Conservation (phyloP, 2,888 invertebrate species). For the Eueremaeus valkanovi region DNA sequence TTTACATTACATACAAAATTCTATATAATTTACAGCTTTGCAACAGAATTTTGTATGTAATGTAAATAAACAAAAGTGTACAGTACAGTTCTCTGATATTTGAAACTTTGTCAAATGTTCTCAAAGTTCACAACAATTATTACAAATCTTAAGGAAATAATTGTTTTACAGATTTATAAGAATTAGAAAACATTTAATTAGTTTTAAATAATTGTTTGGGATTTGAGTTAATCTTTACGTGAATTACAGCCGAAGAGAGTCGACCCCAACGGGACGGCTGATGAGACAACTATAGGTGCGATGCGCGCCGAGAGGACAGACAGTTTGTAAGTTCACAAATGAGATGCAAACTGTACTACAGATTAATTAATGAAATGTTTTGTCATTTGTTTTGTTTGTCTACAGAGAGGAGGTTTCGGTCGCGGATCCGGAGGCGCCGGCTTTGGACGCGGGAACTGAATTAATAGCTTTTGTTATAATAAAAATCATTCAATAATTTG, state of each 20-base stretch:
- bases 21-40: no score
- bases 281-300: constrained; percentile 37
- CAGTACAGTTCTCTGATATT: no score
- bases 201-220: not conserved
- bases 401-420: constrained; percentile 26
- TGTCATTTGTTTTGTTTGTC: not conserved
- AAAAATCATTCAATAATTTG: no score
- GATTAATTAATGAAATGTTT: not conserved
- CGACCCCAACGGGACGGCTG: constrained; percentile 32
- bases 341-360: not conserved
- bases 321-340: constrained; percentile 11
- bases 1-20: no score
- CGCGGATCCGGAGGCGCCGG: constrained; percentile 34
- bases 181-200: no score
- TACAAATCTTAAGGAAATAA: no score
- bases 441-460: constrained; percentile 37
- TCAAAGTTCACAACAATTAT: no score
- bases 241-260: constrained; percentile 3
- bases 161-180: no score
- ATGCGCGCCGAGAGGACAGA: constrained; percentile 12
- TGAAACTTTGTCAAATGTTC: no score
- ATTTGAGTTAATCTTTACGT: not conserved
- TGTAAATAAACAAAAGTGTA: no score
- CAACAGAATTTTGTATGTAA: no score
- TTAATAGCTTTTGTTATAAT: not conserved